These are phyloP conservation scores for Hydrocynus forskahlii DNA, from an alignment of 2,797 vertebrate genomes.

Conservation along the genomic window DNA sequence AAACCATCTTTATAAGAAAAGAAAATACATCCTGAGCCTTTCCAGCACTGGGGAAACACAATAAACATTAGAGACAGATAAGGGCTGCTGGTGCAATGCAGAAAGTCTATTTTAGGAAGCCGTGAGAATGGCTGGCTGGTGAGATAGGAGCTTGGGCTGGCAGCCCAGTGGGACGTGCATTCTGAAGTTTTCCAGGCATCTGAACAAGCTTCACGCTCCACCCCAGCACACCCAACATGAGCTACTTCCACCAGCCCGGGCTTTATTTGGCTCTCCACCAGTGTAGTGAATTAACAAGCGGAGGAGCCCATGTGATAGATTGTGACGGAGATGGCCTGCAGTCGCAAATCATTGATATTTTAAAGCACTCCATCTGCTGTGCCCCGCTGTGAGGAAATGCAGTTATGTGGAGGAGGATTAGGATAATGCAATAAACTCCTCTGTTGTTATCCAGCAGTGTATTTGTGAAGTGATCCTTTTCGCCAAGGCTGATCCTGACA, in stretches of 20 bases:
- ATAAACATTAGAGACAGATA: conserved; percentile 48
- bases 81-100: conserved; percentile 76
- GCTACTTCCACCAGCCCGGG: conserved; percentile 20
- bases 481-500: conserved; percentile 38
- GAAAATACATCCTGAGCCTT: conserved; percentile 16
- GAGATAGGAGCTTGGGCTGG: conserved; percentile 9
- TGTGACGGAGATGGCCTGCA: conserved; percentile 39
- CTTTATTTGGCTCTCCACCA: conserved; percentile 31
- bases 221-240: conserved; percentile 8
- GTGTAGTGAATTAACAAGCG: conserved; percentile 20
- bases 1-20: conserved; percentile 19
- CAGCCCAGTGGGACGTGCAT: conserved; percentile 39
- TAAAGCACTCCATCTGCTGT: conserved; percentile 51
- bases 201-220: not conserved
- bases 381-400: conserved; percentile 31
- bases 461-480: conserved; percentile 43
- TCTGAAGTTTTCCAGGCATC: conserved; percentile 31
- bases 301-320: conserved; percentile 7
- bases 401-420: conserved; percentile 41
- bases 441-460: conserved; percentile 32
- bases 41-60: conserved; percentile 22
- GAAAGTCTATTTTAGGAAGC: conserved; percentile 81
- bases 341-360: conserved; percentile 46
- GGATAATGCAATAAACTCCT: conserved; percentile 50
- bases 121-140: conserved; percentile 62